A percentile compares a stretch with the other conserved stretches of the same genome.
Conservation (phyloP, 2,113 vertebrate species). For the Pachyramphus minor region DNA sequence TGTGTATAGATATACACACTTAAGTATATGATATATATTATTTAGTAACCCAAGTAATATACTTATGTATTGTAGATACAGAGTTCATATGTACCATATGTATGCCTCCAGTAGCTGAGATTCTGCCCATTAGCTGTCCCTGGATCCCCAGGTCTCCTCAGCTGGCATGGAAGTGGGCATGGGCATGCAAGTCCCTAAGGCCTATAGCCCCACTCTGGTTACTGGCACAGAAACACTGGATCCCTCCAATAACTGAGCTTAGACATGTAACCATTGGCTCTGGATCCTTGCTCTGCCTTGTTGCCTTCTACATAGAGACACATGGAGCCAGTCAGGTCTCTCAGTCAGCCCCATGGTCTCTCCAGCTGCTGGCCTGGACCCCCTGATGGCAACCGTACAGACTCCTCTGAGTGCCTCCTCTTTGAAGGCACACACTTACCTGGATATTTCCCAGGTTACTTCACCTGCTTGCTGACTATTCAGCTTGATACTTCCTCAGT, state of each 20-base stretch:
- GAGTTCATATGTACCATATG: neutral
- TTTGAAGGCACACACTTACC: neutral
- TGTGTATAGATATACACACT: accelerated
- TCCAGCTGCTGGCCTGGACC: neutral
- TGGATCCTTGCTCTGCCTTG: neutral
- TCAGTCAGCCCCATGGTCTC: neutral
- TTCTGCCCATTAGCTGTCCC: neutral
- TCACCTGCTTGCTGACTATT: neutral
- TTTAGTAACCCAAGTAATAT: neutral
- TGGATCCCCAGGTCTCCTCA: neutral
- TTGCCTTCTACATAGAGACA: neutral
- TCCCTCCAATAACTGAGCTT: neutral
- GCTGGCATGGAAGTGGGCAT: neutral
- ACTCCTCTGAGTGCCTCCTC: neutral
- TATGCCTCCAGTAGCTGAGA: neutral
- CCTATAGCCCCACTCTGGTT: neutral
- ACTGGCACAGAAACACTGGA: neutral
- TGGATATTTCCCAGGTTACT: neutral
- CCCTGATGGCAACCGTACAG: neutral
- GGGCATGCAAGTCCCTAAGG: neutral
- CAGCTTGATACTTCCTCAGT: neutral
- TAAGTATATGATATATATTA: neutral
- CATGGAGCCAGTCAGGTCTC: neutral
- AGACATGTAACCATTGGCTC: neutral
- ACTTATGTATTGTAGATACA: neutral